A percentile compares a stretch with the other conserved stretches of the same genome.
phyloP scores from a whole-genome alignment of 2,797 vertebrate species.

The Heteromormyrus szaboi region DNA sequence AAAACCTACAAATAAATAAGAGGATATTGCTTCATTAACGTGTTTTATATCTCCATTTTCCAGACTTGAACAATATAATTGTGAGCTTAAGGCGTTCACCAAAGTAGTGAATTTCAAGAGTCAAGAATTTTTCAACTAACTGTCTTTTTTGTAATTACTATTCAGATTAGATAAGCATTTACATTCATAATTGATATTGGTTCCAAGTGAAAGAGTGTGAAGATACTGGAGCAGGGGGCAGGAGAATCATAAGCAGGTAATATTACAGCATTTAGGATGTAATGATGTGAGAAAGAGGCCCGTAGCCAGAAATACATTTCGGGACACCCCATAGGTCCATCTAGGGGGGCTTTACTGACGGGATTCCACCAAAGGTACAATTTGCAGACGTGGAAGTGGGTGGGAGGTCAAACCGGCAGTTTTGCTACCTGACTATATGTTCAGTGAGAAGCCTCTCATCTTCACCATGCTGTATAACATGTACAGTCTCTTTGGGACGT shows the following conservation, averaged over 20 bases:
- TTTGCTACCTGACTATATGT: not conserved
- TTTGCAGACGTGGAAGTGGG: not conserved
- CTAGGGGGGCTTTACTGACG: not conserved
- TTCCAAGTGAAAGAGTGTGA: not conserved
- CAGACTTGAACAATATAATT: not conserved
- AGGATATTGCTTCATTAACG: not conserved
- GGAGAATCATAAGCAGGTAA: conserved; percentile 12
- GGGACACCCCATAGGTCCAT: not conserved
- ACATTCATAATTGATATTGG: conserved; percentile 5
- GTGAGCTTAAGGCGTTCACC: not conserved
- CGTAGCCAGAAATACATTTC: not conserved
- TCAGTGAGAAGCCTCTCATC: not conserved
- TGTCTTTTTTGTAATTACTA: not conserved
- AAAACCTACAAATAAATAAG: not conserved
- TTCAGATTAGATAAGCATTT: conserved; percentile 14
- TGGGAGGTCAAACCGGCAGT: not conserved
- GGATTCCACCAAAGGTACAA: not conserved
- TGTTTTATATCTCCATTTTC: not conserved
- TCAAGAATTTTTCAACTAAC: not conserved
- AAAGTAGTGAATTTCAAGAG: not conserved
- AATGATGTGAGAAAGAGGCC: not conserved
- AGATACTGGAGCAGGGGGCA: not conserved
- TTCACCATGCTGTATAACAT: not conserved
- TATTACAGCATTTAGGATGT: conserved; percentile 5
- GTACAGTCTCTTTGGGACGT: not conserved